Evolutionary conservation across 1,140 invertebrate species (phyloP), one percentile per base, ranked within the genome.

Genomic region (Trichogramma pretiosum): DNA sequence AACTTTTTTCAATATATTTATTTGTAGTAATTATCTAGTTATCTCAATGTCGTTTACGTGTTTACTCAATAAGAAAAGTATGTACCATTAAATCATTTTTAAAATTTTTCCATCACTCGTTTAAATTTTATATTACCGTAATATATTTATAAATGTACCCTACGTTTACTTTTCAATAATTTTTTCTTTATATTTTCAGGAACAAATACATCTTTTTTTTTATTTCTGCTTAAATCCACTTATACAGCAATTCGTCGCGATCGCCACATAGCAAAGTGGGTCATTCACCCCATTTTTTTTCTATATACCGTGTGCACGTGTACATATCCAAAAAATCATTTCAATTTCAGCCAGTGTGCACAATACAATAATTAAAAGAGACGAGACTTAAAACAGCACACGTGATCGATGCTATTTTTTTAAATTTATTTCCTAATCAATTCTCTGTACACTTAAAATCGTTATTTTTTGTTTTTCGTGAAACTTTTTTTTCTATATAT

Each of bases 21-120:
- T n/a, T n/a, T 61, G 67, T 64, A 61, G 57, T 69, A 63, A 66
- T 70, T 60, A 59, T 55, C 53, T 67, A 62, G 53, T 61, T 58
- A 61, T 56, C 46, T 54, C 46, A 44, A 56, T 66, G 62, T 60
- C 58, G 48, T 67, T n/a, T 67, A 67, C 64, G 5, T 28, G 5
- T 68, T 70, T n/a, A n/a, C n/a, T n/a, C n/a, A n/a, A 68, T 67
- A 67, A 62, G 61, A 64, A 59, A 69, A 68, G 62, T 69, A 70
- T 68, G 59, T 70, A 68, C 63, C 67, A 69, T 63, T 62, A 61
- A 70, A 63, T 67, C 63, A 67, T 63, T 62, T 57, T 64, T 64
- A 56, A 52, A 43, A 48, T 60, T 57, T 64, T 67, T n/a, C n/a
- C n/a, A n/a, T n/a, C n/a, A n/a, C 59, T 54, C 59, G 50, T 46